Evolutionary conservation across 2,113 vertebrate species (phyloP).

Genomic region (Sterna hirundo): DNA sequence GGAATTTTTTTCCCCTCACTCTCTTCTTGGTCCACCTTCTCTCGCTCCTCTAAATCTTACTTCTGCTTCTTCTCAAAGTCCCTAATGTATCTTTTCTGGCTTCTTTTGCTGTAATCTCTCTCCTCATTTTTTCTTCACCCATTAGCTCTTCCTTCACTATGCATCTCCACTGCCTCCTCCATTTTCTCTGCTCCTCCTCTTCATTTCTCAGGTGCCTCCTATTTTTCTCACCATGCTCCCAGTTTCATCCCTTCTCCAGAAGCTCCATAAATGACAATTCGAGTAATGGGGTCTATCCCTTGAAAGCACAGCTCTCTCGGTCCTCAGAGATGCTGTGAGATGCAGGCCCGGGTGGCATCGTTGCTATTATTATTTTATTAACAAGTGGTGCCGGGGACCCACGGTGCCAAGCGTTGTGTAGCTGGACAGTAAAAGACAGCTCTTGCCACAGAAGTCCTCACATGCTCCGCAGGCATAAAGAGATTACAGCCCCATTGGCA

Average conservation of each 20-base stretch:
- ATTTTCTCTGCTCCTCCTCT: neutral
- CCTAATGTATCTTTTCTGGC: neutral
- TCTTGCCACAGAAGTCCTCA: neutral
- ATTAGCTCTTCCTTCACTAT: neutral
- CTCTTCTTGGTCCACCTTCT: neutral
- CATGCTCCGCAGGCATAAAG: fast-evolving
- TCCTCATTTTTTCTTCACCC: neutral
- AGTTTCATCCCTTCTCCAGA: neutral
- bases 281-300: neutral
- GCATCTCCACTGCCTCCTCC: neutral
- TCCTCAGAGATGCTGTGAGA: neutral
- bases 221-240: neutral
- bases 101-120: neutral
- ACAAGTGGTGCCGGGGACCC: neutral
- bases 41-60: neutral
- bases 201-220: neutral
- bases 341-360: neutral
- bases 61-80: constrained; percentile 11
- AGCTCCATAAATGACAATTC: neutral
- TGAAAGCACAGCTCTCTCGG: fast-evolving
- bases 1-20: neutral
- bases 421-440: neutral
- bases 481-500: neutral
- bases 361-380: neutral
- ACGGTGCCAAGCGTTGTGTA: neutral